Conservation (phyloP, 2,113 vertebrate genomes). For the Ursus arctos region DNA sequence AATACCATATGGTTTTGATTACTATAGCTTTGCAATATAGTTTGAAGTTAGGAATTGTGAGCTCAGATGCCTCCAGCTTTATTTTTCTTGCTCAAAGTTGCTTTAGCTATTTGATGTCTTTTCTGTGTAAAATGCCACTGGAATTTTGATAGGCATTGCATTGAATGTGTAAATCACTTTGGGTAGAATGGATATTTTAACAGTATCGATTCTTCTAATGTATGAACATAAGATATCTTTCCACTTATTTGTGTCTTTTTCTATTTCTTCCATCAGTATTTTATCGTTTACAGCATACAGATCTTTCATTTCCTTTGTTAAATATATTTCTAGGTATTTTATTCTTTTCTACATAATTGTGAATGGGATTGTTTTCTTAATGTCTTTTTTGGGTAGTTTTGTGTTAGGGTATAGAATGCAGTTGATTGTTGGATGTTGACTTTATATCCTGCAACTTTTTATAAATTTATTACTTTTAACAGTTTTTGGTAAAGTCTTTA, state of each 20-base stretch:
- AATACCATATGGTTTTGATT: neutral
- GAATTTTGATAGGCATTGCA: neutral
- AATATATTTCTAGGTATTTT: neutral
- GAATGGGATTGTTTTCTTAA: neutral
- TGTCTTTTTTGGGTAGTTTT: neutral
- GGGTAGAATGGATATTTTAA: neutral
- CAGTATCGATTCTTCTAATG: neutral
- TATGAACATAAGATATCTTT: neutral
- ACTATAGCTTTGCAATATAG: neutral
- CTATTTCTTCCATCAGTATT: neutral
- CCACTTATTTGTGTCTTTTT: neutral
- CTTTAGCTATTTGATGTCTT: neutral
- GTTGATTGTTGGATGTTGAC: neutral
- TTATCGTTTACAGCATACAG: neutral
- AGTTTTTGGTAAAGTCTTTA: neutral
- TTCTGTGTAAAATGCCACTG: neutral
- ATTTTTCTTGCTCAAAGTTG: neutral
- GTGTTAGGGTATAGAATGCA: neutral
- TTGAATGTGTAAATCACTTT: neutral
- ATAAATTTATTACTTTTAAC: neutral
- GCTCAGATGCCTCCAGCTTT: neutral
- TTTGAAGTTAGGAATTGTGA: neutral
- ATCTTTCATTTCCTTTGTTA: neutral
- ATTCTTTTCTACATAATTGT: neutral
- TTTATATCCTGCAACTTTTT: neutral